Evolutionary conservation across 2,888 invertebrate species (phyloP), one percentile per base, ranked within the genome.

Genomic region (Heterodera filipjevi): DNA sequence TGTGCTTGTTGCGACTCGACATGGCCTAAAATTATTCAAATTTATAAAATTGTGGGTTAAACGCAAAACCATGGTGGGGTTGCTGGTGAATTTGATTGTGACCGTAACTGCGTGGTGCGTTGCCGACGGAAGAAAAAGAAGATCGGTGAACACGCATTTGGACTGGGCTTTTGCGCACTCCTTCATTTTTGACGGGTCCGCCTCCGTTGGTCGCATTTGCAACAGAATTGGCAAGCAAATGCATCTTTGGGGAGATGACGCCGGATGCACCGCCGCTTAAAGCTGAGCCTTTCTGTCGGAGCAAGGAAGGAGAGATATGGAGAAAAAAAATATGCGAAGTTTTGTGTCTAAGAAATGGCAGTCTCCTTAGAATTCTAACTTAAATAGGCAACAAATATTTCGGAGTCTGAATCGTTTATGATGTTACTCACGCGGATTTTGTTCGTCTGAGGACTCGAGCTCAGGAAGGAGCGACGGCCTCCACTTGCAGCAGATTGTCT

Each of bases 391-490:
- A 49, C 46, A 49, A 49, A 44, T 12, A 5, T n/a, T n/a, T n/a
- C n/a, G n/a, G 30, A 71, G 27, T 71, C 27, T 44, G 46, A 39
- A 39, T 39, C n/a, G n/a, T n/a, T n/a, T n/a, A n/a, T n/a, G n/a
- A n/a, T n/a, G 3, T 39, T 39, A 27, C 32, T 22, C 32, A 70
- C 76, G n/a, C 71, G 64, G 22, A 76, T 44, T 70, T 76, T 76
- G 35, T 35, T 32, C 49, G 76, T 76, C 27, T 77, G 68, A 14
- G 80, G 80, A 64, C 79, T 80, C 10, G 80, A 59, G 44, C 68
- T 81, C 14, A 80, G 49, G 66, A 80, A 80, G 10, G 79, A 80
- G 14, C 79, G 66, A 22, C 80, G 53, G 53, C 79, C 79, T 19
- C 78, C 77, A 71, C 46, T 44, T n/a, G 80, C 75, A 6, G 79